phyloP scores from a whole-genome alignment of 2,797 vertebrate genomes.

The Orestias chungarensis region DNA sequence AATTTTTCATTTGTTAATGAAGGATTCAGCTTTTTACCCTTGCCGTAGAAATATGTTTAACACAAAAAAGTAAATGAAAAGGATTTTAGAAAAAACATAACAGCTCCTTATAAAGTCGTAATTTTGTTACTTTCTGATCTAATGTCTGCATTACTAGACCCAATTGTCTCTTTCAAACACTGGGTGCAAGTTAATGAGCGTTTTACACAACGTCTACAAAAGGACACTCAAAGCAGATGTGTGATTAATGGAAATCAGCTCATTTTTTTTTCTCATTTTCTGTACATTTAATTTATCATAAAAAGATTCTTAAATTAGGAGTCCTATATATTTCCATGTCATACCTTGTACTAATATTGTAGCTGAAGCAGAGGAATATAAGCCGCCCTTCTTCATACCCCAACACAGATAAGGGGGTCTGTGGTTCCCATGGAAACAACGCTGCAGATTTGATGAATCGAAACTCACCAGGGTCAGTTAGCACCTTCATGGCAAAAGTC shows the following conservation, averaged over 20 bases:
- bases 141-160: not conserved
- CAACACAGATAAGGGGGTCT: constrained; percentile 53
- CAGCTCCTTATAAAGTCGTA: not conserved
- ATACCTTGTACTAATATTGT: constrained; percentile 29
- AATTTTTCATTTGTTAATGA: not conserved
- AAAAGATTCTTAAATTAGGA: no score
- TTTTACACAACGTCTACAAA: not conserved
- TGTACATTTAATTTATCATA: constrained; percentile 1
- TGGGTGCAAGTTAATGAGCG: not conserved
- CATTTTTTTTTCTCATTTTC: not conserved
- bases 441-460: constrained; percentile 55
- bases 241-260: not conserved
- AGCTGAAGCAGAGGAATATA: constrained; percentile 43
- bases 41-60: not conserved
- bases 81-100: not conserved
- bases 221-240: not conserved
- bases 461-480: constrained; percentile 31
- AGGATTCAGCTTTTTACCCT: not conserved
- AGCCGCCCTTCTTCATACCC: constrained; percentile 39
- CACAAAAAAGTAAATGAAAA: not conserved
- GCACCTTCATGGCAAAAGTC: constrained; percentile 38
- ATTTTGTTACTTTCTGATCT: not conserved
- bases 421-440: constrained; percentile 78
- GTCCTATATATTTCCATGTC: constrained; percentile 22
- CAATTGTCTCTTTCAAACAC: not conserved